phyloP scores from a whole-genome alignment of 2,113 vertebrate species.

The Vanacampus margaritifer region DNA sequence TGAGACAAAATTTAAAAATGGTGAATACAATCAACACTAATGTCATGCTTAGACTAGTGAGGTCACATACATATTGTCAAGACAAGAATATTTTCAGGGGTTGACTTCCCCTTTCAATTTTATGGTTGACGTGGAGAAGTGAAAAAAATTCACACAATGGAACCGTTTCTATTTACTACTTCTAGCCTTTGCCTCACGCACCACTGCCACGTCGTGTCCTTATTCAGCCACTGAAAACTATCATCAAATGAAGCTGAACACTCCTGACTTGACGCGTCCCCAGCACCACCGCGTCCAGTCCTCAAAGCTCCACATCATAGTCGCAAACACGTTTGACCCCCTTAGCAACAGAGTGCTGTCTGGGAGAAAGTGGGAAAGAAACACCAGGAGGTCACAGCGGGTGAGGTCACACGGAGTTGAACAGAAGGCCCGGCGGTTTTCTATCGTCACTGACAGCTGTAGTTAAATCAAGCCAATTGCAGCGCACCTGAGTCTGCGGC shows the following conservation, averaged over 20 bases:
- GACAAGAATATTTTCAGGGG: no score
- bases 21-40: no score
- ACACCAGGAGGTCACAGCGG: slow-evolving; percentile 25
- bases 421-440: slow-evolving; percentile 37
- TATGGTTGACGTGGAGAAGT: no score
- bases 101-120: no score
- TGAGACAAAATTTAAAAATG: no score
- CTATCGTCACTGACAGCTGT: slow-evolving; percentile 47
- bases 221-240: slow-evolving; percentile 18
- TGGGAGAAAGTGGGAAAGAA: slow-evolving; percentile 34
- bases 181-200: no score
- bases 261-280: slow-evolving; percentile 14
- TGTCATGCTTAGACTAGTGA: no score
- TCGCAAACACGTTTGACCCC: slow-evolving; percentile 32
- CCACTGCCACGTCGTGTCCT: not conserved
- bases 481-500: slow-evolving; percentile 56
- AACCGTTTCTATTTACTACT: not conserved
- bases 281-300: slow-evolving; percentile 5
- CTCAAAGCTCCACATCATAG: slow-evolving; percentile 16
- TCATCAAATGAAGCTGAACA: slow-evolving; percentile 6
- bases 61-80: no score
- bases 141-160: not conserved
- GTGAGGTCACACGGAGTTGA: slow-evolving; percentile 23
- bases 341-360: slow-evolving; percentile 36
- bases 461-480: slow-evolving; percentile 56